Evolutionary conservation across 2,797 vertebrate species (phyloP), one percentile per base, ranked within the genome.

Genomic region (Hapalemur alaotrensis): DNA sequence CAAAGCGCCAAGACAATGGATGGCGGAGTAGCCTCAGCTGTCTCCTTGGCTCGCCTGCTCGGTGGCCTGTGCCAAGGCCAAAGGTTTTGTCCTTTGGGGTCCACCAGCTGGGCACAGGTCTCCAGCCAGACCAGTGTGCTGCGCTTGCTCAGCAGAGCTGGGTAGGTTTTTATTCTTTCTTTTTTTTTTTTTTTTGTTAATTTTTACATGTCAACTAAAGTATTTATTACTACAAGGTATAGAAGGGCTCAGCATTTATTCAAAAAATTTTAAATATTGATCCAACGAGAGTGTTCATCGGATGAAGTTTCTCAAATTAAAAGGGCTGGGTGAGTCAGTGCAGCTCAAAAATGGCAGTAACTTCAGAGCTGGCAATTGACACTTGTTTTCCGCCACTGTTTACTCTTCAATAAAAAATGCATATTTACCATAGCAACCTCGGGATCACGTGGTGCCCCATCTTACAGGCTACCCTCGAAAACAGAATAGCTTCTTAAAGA

Each of bases 401-500:
- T 98, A 98, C 97, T 96, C 97, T 98, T 98, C 97, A 98, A 98
- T 98, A 98, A 98, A 98, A 98, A 98, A 98, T 98, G 98, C 98
- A 98, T 98, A 97, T 98, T 98, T 98, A 97, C 98, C 98, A 98
- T 98, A 98, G 98, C 98, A 98, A 98, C 98, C 97, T 95, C 89
- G 81, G 38, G 96, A 11, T 97, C 98, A 98, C 97, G 93, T 98
- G 98, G 79, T 3, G 25, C 94, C 94, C 93, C 93, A 7, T 96
- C 97, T 93, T 83, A 95, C 93, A 93, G 23, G 87, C 97, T 80
- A 82, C 96, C 95, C 96, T 97, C 89, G 76, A 88, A 97, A 95
- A 91, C 95, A 85, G 91, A 95, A 76, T 91, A 86, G 88, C 97
- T 97, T 96, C 97, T 98, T 98, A 98, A 98, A 98, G 98, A 93